These are phyloP conservation scores for Papilio glaucus DNA, from an alignment of 1,140 invertebrate species.

Conservation along the genomic window DNA sequence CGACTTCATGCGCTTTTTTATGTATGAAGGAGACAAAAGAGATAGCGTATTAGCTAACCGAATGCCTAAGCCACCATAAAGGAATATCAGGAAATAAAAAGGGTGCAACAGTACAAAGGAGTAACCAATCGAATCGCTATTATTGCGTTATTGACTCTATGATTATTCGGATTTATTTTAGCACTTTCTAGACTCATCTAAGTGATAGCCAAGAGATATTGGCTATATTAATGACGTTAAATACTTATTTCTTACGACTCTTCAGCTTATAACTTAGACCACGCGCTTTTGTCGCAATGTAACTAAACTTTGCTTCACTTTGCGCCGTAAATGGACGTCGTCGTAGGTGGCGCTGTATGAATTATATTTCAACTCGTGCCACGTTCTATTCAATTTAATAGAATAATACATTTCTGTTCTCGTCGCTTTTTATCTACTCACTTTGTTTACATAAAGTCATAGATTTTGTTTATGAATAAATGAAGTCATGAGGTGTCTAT, in stretches of 20 bases:
- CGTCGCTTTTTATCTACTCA: background rate
- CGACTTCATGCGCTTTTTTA: too few relatives aligned
- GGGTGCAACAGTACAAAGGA: too few relatives aligned
- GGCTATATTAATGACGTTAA: too few relatives aligned
- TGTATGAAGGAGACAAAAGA: too few relatives aligned
- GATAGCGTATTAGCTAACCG: too few relatives aligned
- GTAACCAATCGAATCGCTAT: too few relatives aligned
- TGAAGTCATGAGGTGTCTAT: background rate
- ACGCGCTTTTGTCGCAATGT: conserved; percentile 21
- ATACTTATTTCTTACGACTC: background rate
- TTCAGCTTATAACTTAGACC: conserved; percentile 33
- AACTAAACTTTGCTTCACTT: conserved; percentile 41
- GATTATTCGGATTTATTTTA: too few relatives aligned
- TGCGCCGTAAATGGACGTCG: conserved; percentile 47
- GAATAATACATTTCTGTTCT: conserved; percentile 17
- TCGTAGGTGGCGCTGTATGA: conserved; percentile 56
- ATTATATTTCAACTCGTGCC: conserved; percentile 45
- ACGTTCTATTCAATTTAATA: conserved; percentile 34
- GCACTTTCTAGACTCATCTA: too few relatives aligned
- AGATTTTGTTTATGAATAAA: background rate
- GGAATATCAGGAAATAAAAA: too few relatives aligned
- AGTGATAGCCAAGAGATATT: too few relatives aligned
- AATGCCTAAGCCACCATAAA: too few relatives aligned
- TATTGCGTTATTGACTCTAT: too few relatives aligned
- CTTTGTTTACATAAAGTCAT: background rate